phyloP scores from a whole-genome alignment of 2,888 invertebrate species.

The Thalpophila matura region DNA sequence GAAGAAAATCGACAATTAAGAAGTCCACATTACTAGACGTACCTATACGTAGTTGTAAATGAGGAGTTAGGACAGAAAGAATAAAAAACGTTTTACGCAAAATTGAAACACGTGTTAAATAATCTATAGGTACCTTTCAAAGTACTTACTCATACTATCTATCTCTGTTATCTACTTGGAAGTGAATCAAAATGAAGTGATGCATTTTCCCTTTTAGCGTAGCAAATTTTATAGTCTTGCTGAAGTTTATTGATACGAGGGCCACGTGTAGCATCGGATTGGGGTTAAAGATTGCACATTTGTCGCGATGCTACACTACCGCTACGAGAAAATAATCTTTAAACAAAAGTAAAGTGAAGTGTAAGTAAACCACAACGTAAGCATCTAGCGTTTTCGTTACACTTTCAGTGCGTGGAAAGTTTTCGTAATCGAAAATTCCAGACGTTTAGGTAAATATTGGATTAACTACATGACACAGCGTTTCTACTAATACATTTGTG shows the following conservation, averaged over 20 bases:
- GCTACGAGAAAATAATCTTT: constrained; percentile 18
- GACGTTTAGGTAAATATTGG: constrained; percentile 20
- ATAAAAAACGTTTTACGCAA: too few species aligned
- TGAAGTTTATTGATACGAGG: constrained; percentile 19
- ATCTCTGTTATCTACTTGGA: not conserved
- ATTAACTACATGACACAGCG: not conserved
- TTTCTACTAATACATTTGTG: not conserved
- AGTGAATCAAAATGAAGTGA: constrained; percentile 1
- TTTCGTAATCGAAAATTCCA: constrained; percentile 31
- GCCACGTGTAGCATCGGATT: constrained; percentile 33
- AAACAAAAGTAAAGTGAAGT: constrained; percentile 6
- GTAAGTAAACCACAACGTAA: not conserved
- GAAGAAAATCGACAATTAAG: too few species aligned
- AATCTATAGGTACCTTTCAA: not conserved
- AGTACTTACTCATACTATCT: too few species aligned
- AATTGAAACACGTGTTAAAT: not conserved
- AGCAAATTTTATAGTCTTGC: constrained; percentile 20
- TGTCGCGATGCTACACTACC: not conserved
- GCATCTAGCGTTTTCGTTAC: constrained; percentile 9
- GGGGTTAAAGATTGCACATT: constrained; percentile 23
- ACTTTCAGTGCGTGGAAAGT: constrained; percentile 12
- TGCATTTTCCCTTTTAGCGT: constrained; percentile 26
- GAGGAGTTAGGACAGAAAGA: too few species aligned
- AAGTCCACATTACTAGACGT: too few species aligned
- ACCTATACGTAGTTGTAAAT: too few species aligned